These are phyloP conservation scores for Peromyscus nudipes DNA, from an alignment of 2,797 vertebrate species.

Conservation along the genomic window DNA sequence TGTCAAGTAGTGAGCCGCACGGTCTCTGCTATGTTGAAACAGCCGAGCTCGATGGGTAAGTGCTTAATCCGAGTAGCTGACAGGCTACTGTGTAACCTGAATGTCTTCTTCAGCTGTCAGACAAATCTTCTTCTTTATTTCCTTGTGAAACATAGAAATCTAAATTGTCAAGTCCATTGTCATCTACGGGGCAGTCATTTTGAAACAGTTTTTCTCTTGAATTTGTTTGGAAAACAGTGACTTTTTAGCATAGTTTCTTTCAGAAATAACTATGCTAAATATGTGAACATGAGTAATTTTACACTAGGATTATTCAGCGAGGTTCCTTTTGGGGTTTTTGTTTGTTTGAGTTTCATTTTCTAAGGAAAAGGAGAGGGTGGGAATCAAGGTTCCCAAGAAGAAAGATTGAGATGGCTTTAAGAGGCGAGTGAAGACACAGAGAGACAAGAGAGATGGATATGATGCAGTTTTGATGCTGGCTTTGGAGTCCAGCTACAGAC, in stretches of 20 bases:
- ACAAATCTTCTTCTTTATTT: constrained; percentile 17
- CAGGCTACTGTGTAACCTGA: constrained; percentile 28
- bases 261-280: background rate
- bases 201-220: constrained; percentile 35
- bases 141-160: constrained; percentile 39
- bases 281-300: background rate
- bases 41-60: constrained; percentile 95
- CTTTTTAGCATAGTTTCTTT: constrained; percentile 58
- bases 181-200: constrained; percentile 14
- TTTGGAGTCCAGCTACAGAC: constrained; percentile 13
- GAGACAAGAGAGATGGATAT: background rate
- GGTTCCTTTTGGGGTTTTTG: constrained; percentile 1
- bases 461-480: background rate
- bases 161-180: constrained; percentile 18
- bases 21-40: constrained; percentile 95
- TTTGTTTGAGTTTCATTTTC: constrained; percentile 36
- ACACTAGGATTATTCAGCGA: background rate
- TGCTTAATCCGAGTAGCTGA: constrained; percentile 34
- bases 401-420: background rate
- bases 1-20: constrained; percentile 94
- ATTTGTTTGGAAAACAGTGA: constrained; percentile 46
- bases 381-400: background rate
- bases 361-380: constrained; percentile 36
- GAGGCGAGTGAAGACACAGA: background rate
- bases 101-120: constrained; percentile 1